Base-by-base conservation (phyloP, 2,797 vertebrate genomes). In the Podarcis siculus region DNA sequence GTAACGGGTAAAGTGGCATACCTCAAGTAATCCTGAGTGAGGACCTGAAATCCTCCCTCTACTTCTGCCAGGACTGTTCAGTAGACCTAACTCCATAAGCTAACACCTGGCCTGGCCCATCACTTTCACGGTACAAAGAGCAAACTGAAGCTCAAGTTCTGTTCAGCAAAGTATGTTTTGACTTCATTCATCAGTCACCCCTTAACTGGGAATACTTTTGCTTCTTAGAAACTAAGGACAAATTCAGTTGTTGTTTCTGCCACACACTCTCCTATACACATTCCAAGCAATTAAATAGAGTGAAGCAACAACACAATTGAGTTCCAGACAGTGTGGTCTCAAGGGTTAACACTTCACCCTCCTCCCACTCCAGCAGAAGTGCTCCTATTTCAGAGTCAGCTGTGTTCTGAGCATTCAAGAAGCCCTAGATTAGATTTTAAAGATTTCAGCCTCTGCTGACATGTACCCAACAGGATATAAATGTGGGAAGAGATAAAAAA, bases 61-160 rank as follows among this genome's bases (percentile, higher is more conserved):
- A 10, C 25, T 86, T 85, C 75, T 79, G 85, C 15, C 61, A 85
- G 25, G 10, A 0, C 7, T 37, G 45, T 15, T 55, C 30, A 27
- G n/a, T 32, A 82, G 45, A 23, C 86, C 32, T 87, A 82, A 81
- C 71, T 39, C 80, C n/a, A 82, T 67, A 87, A 87, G 37, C 71
- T 30, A 35, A 55, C 72, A 83, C 86, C 71, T 87, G 86, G 71
- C 15, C 58, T 69, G 39, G 72, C 58, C 72, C 61, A 67, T 82
- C 79, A 82, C 9, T 45, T n/a, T 73, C n/a, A 10, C 39, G 23
- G 5, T 6, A 49, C 80, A 83, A 87, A 67, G 32, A 84, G 72
- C 71, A 85, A 15, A 76, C 15, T 19, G 55, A 39, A 76, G 27
- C 27, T 32, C 49, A 64, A 39, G 67, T 81, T 61, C 78, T 25